Evolutionary conservation across 2,113 vertebrate species (phyloP).

Genomic region (Chionis minor): DNA sequence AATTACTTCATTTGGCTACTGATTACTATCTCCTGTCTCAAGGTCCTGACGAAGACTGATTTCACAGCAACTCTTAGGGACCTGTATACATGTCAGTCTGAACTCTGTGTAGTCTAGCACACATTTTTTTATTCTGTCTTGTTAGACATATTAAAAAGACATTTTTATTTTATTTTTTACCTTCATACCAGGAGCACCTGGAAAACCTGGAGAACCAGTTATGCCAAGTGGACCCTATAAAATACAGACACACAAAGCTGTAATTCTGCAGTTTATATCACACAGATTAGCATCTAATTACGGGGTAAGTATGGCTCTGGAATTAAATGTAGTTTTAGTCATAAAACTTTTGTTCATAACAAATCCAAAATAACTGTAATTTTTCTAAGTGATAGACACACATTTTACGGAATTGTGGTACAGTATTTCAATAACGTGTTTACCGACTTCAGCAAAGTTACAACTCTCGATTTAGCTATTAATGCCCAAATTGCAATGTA

Average conservation of each 20-base stretch:
- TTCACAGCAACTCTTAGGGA: background rate
- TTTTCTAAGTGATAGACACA: background rate
- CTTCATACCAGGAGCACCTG: slow-evolving; percentile 92
- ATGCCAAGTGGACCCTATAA: slow-evolving; percentile 91
- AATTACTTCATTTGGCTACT: background rate
- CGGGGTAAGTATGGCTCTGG: background rate
- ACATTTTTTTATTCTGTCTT: background rate
- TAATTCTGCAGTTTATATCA: background rate
- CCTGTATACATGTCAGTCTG: accelerated
- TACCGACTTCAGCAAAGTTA: background rate
- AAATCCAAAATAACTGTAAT: background rate
- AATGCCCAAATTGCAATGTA: background rate
- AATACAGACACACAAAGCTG: background rate
- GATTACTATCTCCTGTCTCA: background rate
- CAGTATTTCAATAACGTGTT: background rate
- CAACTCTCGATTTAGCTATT: background rate
- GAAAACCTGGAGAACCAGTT: slow-evolving; percentile 90
- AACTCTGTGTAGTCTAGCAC: background rate
- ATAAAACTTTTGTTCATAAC: background rate
- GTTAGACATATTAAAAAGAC: background rate
- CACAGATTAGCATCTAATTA: background rate
- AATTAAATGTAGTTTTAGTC: background rate
- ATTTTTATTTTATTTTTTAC: slow-evolving; percentile 55
- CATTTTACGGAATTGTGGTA: background rate
- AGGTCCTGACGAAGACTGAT: background rate